Conservation (phyloP, 2,113 vertebrate species). For the human (Homo sapiens) region GRCh38 chr9:113892501-113893000, state of each 20-base stretch:
- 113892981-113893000: neutral
- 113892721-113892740: neutral
- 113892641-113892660: neutral
- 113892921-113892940: neutral
- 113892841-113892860: neutral
- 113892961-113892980: neutral
- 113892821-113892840: neutral
- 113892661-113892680: neutral
- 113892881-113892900: neutral
- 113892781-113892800: neutral
- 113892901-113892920: neutral
- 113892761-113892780: slow-evolving; percentile 22
- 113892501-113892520: neutral
- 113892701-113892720: neutral
- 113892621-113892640: neutral
- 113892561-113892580: neutral
- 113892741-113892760: neutral
- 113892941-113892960: neutral
- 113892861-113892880: neutral
- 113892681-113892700: neutral
- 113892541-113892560: neutral
- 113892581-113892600: neutral
- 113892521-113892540: neutral
- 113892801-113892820: neutral
- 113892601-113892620: fast-evolving